These are phyloP conservation scores for Hippolais icterina DNA, from an alignment of 2,113 vertebrate genomes.

Conservation along the genomic window DNA sequence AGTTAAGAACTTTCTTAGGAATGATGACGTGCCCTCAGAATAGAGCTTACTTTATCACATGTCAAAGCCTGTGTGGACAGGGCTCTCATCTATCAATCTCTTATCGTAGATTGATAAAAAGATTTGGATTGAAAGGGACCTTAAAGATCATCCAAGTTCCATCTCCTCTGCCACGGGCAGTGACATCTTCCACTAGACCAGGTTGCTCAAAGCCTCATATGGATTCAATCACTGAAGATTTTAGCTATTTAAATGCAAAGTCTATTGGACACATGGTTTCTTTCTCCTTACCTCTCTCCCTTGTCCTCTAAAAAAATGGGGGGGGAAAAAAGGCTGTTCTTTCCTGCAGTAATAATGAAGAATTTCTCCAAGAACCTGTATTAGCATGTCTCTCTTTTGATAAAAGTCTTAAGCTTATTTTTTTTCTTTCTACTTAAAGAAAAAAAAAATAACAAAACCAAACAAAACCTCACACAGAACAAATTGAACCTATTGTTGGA, in stretches of 20 bases:
- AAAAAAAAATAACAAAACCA: not conserved
- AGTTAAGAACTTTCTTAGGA: not conserved
- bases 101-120: not conserved
- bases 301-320: not conserved
- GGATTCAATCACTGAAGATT: not conserved
- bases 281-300: not conserved
- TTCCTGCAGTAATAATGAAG: not conserved
- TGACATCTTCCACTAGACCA: not conserved
- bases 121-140: not conserved
- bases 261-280: not conserved
- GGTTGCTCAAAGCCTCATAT: not conserved
- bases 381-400: not conserved
- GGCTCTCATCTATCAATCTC: not conserved
- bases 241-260: not conserved
- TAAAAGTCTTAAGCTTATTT: not conserved
- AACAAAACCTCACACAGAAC: not conserved
- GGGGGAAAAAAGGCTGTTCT: not conserved
- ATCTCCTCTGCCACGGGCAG: not conserved
- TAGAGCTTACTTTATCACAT: not conserved
- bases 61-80: not conserved
- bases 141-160: not conserved
- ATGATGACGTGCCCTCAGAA: not conserved
- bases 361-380: not conserved
- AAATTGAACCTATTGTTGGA: not conserved
- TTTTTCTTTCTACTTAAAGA: not conserved